Base-by-base conservation (phyloP, 2,113 vertebrate genomes). In the Pampusana beccarii region DNA sequence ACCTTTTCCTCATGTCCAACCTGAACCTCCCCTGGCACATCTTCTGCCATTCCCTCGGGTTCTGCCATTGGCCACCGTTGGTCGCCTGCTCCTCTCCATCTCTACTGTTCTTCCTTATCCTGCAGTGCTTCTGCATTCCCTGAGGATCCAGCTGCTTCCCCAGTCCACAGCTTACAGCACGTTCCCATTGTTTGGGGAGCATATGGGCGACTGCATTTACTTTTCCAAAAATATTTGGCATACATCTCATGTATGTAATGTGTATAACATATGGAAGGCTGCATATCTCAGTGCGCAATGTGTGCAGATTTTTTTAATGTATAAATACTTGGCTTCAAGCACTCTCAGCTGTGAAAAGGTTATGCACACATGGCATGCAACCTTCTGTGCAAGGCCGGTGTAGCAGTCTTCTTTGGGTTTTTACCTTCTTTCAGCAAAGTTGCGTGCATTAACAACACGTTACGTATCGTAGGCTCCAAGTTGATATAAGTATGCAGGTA, bases 351-450 rank as follows among this genome's bases (percentile, higher is more conserved):
- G 65, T 29, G 36, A 44, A 24, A 28, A 79, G 44, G 28, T 50
- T 34, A 5, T 10, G 1, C 31, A 7, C 2, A 1, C 10, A 10
- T 14, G 4, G 75, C 67, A 4, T 8, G 29, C 75, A 38, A 3
- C 6, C 8, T 15, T 29, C 80, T 10, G 44, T 17, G 17, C 44
- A 6, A 50, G 67, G 51, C n/a, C 4, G 2, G 15, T 7, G 13
- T 9, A 4, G 34, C 31, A 26, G 46, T 44, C 60, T 19, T 40
- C 60, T 19, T 8, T 5, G 61, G 23, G 9, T 61, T 74, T 67
- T 46, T 13, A 23, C 53, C 46, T 40, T 28, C 34, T 64, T 29
- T 56, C 38, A 4, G 8, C 25, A 25, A 51, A 75, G 42, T 57
- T 36, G 16, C 10, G 15, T 38, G 40, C 61, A 1, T 46, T 75